These are phyloP conservation scores for Nerophis ophidion DNA, from an alignment of 2,113 vertebrate genomes.

Conservation along the genomic window DNA sequence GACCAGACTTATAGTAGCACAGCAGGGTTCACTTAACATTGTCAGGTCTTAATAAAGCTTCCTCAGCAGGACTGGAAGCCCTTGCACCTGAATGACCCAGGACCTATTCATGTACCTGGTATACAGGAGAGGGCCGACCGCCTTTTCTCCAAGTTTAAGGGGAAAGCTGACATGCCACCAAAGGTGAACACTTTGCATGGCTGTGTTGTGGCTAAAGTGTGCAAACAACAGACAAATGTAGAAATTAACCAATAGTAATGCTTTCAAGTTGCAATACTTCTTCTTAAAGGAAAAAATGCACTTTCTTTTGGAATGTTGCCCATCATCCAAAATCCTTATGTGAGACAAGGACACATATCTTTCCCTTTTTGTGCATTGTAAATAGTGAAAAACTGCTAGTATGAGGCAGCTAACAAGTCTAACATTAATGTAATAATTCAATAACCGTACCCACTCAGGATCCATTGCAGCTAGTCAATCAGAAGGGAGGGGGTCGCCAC, in stretches of 20 bases:
- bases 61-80: constrained; percentile 50
- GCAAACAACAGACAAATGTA: background rate
- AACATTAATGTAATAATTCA: too few species aligned
- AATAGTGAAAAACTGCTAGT: too few species aligned
- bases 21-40: background rate
- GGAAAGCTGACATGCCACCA: constrained; percentile 53
- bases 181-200: constrained; percentile 63
- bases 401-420: too few species aligned
- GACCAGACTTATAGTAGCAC: background rate
- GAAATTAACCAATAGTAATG: background rate
- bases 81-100: constrained; percentile 30
- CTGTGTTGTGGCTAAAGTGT: constrained; percentile 2
- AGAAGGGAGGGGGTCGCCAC: too few species aligned
- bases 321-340: too few species aligned
- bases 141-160: constrained; percentile 55
- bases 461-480: too few species aligned
- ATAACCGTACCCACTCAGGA: too few species aligned
- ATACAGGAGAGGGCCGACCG: constrained; percentile 65
- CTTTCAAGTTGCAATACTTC: background rate
- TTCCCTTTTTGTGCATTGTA: too few species aligned
- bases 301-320: too few species aligned
- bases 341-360: too few species aligned
- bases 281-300: background rate
- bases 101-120: constrained; percentile 54
- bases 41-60: constrained; percentile 28